A percentile compares a stretch with the other conserved stretches of the same genome.
phyloP scores from a whole-genome alignment of 2,113 vertebrate species.

The Nycticryphes semicollaris region DNA sequence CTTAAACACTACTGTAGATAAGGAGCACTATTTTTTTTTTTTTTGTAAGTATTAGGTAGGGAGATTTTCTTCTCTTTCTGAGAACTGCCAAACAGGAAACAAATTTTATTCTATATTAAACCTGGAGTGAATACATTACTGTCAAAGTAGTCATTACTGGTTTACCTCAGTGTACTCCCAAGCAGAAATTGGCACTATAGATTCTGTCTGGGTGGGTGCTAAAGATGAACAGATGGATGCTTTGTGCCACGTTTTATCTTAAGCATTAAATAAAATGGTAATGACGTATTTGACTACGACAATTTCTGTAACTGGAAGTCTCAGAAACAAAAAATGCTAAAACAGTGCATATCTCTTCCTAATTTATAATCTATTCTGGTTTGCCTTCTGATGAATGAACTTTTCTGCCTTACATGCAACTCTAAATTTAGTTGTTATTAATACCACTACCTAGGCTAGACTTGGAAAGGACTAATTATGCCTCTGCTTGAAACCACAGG shows the following conservation, averaged over 20 bases:
- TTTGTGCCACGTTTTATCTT: slow-evolving; percentile 25
- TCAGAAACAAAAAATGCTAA: background rate
- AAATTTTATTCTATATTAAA: slow-evolving; percentile 40
- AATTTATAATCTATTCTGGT: background rate
- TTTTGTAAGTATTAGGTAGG: background rate
- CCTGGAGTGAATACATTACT: slow-evolving; percentile 19
- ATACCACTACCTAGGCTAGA: background rate
- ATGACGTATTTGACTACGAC: background rate
- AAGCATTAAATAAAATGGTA: background rate
- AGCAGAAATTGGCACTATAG: slow-evolving; percentile 21
- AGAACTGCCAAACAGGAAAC: background rate
- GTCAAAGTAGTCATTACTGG: slow-evolving; percentile 32
- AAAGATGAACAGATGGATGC: slow-evolving; percentile 56
- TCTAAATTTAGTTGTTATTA: background rate
- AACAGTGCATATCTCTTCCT: background rate
- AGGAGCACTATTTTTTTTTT: background rate
- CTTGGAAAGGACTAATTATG: background rate
- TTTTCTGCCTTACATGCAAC: background rate
- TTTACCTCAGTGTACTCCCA: background rate
- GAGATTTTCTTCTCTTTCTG: background rate
- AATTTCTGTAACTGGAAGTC: background rate
- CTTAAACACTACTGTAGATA: background rate
- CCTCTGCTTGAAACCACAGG: background rate
- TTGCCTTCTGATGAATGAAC: background rate
- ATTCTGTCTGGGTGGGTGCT: slow-evolving; percentile 29